Evolutionary conservation across 2,888 invertebrate species (phyloP).

Genomic region (Calameuta filiformis): DNA sequence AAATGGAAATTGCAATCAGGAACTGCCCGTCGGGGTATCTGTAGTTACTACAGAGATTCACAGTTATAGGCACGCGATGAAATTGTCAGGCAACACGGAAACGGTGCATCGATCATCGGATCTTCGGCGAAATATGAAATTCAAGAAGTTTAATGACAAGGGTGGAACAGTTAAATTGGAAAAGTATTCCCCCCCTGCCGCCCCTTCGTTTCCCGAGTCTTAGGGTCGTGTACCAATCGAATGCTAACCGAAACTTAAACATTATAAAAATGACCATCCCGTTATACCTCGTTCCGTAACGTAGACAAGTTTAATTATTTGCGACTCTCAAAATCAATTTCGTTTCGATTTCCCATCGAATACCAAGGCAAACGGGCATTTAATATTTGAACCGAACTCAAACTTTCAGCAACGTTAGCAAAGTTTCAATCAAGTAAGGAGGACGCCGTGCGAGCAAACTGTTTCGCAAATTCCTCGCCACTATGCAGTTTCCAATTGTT

Average conservation of each 20-base stretch:
- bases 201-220: constrained; percentile 4
- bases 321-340: neutral
- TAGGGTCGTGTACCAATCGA: neutral
- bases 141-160: constrained; percentile 24
- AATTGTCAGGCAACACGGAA: neutral
- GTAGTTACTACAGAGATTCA: constrained; percentile 20
- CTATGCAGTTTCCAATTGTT: neutral
- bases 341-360: neutral
- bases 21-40: neutral
- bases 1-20: neutral
- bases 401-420: neutral
- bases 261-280: neutral
- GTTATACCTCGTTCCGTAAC: neutral
- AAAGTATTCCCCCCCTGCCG: constrained; percentile 18
- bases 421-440: neutral
- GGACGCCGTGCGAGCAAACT: neutral
- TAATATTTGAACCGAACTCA: neutral
- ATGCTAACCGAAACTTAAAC: neutral
- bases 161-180: constrained; percentile 35
- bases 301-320: neutral
- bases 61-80: neutral
- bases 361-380: neutral
- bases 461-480: neutral
- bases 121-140: constrained; percentile 24
- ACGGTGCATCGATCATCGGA: neutral